Evolutionary conservation across 1,140 invertebrate species (phyloP), one percentile per base, ranked within the genome.

Genomic region (Brachionus angularis): DNA sequence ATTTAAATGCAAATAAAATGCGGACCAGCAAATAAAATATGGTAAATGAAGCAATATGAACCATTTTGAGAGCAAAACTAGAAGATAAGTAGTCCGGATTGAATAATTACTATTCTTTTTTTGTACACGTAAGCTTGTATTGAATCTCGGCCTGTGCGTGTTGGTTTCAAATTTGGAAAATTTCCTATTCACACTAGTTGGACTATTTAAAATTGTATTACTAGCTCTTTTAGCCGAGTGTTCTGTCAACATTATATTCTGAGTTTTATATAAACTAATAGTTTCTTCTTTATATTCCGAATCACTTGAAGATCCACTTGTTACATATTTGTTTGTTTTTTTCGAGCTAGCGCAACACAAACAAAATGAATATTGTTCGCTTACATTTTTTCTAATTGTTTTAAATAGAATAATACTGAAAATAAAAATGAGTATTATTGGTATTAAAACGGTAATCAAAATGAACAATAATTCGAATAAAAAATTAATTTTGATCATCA

Each of bases 61-160:
- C 50, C 50, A 53, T 53, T 53, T 53, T 4, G 50, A 53, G 5
- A 53, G 50, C 27, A 53, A 34, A n/a, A 53, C 29, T 29, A 53
- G 27, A 25, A 53, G 29, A 16, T 53, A 53, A n/a, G 50, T 53
- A 2, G 50, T 34, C 7, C 50, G 50, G 7, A 53, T 5, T 29
- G 50, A 53, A 31, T n/a, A 31, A n/a, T 29, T 25, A 52, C 27
- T 53, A 29, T 31, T 29, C 2, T 33, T 53, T 14, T 18, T 53
- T 1, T 5, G 1, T 1, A 5, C 10, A 2, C 12, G 21, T 4
- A 25, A 8, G 29, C n/a, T n/a, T 23, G 14, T 50, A 5, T 8
- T 1, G 1, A 18, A 0, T 8, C 47, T 14, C 21, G 29, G 29
- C 5, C 7, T 50, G 25, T 50, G 47, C 2, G 10, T 50, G 47